Conservation (phyloP, 2,113 vertebrate species). For the Mormoops blainvillei region DNA sequence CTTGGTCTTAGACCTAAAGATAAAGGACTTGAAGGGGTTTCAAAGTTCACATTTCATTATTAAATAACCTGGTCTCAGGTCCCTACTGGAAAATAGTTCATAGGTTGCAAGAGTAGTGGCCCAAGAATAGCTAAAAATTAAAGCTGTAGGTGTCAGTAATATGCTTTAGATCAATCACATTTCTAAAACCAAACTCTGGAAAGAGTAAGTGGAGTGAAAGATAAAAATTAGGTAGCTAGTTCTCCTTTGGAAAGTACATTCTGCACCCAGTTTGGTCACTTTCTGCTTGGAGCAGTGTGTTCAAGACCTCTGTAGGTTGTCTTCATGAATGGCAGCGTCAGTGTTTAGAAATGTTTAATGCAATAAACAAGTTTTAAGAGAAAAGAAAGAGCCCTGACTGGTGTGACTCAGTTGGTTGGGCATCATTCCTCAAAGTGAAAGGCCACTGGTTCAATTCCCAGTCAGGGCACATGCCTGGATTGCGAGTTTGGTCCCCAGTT, state of each 20-base stretch:
- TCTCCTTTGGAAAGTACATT: constrained; percentile 1
- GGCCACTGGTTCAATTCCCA: no score
- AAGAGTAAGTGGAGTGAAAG: background rate
- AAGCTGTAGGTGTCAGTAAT: constrained; percentile 67
- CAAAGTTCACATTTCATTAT: constrained; percentile 78
- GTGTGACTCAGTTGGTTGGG: no score
- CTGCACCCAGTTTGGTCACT: background rate
- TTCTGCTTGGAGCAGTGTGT: background rate
- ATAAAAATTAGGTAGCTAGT: background rate
- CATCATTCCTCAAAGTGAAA: no score
- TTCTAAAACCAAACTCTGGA: constrained; percentile 69
- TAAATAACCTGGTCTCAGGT: constrained; percentile 77
- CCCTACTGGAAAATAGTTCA: constrained; percentile 72
- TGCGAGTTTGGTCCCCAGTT: no score
- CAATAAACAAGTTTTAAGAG: no score
- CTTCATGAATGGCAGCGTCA: background rate
- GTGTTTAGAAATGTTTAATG: background rate
- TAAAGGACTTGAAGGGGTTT: constrained; percentile 76
- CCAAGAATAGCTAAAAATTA: constrained; percentile 77
- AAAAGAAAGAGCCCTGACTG: no score
- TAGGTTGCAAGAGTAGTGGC: constrained; percentile 70
- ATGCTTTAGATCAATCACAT: constrained; percentile 61
- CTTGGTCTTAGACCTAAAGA: constrained; percentile 75
- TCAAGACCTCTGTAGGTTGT: background rate
- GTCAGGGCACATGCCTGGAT: no score